Evolutionary conservation across 2,797 vertebrate species (phyloP), one percentile per base, ranked within the genome.

Genomic region (Apogon talboti): DNA sequence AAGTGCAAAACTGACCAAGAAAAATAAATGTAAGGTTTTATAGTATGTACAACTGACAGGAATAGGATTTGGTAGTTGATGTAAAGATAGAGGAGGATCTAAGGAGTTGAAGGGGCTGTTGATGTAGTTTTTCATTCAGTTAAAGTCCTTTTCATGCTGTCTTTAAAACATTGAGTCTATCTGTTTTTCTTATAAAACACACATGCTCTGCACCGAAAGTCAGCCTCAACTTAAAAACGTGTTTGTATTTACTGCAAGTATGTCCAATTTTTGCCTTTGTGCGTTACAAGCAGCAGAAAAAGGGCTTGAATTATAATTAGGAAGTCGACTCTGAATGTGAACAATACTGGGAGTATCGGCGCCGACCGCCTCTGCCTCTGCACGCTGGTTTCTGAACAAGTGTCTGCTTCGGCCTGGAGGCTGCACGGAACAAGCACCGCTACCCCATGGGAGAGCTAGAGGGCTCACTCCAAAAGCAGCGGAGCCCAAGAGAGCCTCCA

Each of bases 371-470:
- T 37, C 30, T 49, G 55, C 21, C 21, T 24, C 21, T 53, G 19
- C 72, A 46, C 21, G 37, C 42, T 51, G 65, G 7, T 68, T 75
- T 66, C 60, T 49, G 60, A 66, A 76, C 48, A 71, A 70, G 73
- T 45, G 52, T 14, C 74, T 81, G 69, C 71, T 80, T 72, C 57
- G 85, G 66, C 77, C 82, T 61, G 61, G 63, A 47, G 73, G 72
- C 78, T 74, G 85, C 67, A 24, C 75, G 87, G 74, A 85, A 74
- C 76, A 60, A 85, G 78, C 71, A 47, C 83, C 41, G 9, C 78
- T 75, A 74, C 91, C 91, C 84, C 79, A 68, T 61, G 85, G 92
- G 89, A 91, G 85, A 90, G 89, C 90, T 86, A 90, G 90, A 89
- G 91, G 91, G 89, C 91, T 91, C 89, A 81, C 88, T 93, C 87